These are phyloP conservation scores for Coelopa pilipes DNA, from an alignment of 2,888 invertebrate genomes.

Conservation along the genomic window DNA sequence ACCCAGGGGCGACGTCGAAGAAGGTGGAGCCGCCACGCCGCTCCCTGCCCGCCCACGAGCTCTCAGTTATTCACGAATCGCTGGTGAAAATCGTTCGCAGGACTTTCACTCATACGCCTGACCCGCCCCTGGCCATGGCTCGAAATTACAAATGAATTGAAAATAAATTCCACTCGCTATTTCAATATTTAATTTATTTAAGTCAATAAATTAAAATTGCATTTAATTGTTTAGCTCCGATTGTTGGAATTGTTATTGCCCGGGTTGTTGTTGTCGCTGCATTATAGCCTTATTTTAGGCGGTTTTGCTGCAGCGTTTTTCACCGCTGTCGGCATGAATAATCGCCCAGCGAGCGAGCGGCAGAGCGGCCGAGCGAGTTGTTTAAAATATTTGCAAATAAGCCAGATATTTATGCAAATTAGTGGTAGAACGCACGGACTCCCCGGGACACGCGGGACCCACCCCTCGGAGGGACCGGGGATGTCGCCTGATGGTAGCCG, in stretches of 20 bases:
- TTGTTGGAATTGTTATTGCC: background rate
- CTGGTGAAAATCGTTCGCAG: too few relatives aligned
- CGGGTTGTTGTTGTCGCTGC: too few relatives aligned
- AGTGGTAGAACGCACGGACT: background rate
- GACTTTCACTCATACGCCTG: too few relatives aligned
- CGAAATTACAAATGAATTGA: conserved; percentile 1
- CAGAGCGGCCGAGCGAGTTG: background rate
- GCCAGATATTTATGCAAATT: conserved; percentile 22
- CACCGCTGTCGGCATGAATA: background rate
- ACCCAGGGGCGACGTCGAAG: too few relatives aligned
- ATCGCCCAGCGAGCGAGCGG: background rate
- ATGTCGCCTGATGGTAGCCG: too few relatives aligned
- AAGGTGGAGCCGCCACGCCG: too few relatives aligned
- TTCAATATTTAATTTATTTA: conserved; percentile 12
- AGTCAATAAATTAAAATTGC: conserved; percentile 18
- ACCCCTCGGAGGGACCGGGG: too few relatives aligned
- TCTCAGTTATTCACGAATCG: too few relatives aligned
- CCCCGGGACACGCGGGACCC: background rate
- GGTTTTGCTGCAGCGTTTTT: background rate
- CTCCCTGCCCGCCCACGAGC: too few relatives aligned
- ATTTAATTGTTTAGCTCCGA: conserved; percentile 1
- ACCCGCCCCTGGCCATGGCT: background rate
- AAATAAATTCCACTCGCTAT: background rate
- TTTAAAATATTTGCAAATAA: conserved; percentile 14
- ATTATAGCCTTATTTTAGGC: background rate